Percentiles rank a stretch among this genome's conserved stretches.
Evolutionary conservation across 2,113 vertebrate genomes (phyloP).

Genomic region (Catharus bicknelli): DNA sequence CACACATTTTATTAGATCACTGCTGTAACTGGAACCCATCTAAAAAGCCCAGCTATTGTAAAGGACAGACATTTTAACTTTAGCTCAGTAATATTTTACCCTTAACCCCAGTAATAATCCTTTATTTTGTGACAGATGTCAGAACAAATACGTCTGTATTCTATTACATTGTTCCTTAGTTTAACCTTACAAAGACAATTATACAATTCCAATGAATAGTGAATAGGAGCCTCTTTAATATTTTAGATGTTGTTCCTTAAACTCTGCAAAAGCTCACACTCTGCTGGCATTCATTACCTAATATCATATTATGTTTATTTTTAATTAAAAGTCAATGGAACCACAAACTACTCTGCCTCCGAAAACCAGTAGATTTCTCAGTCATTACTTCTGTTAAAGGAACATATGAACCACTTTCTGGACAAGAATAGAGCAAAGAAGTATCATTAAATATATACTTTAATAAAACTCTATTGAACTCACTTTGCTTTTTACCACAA

Average conservation of each 20-base stretch:
- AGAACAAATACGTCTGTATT: neutral
- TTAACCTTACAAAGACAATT: neutral
- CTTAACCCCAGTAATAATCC: neutral
- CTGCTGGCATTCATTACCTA: neutral
- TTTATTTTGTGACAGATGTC: neutral
- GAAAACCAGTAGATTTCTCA: neutral
- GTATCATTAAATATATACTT: neutral
- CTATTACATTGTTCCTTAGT: neutral
- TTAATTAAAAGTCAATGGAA: neutral
- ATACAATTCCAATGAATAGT: neutral
- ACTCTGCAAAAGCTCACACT: neutral
- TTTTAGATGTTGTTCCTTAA: neutral
- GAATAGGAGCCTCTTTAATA: neutral
- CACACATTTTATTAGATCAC: neutral
- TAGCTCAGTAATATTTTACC: neutral
- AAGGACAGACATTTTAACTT: neutral
- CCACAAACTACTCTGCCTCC: neutral
- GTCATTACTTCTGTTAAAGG: neutral
- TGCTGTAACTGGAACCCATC: neutral
- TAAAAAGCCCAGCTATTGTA: neutral
- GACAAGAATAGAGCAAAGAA: neutral
- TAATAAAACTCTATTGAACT: neutral
- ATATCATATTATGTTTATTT: neutral
- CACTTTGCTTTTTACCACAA: neutral
- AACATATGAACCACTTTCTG: neutral